Conservation (phyloP, 1,140 invertebrate genomes). For the Zaprionus tsacasi region DNA sequence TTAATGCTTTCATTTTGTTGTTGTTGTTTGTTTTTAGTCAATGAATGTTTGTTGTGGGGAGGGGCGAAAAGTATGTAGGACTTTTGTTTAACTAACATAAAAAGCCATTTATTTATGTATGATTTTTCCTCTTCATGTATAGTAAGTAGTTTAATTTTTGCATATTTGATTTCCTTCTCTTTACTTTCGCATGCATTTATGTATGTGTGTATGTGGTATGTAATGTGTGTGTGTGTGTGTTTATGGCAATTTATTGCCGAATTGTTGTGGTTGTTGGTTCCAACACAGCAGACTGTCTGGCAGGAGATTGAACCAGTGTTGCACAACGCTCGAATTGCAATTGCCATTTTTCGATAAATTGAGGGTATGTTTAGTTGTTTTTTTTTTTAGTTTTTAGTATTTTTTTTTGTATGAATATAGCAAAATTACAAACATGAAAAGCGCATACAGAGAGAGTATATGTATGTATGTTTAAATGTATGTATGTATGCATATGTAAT, state of each 20-base stretch:
- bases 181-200: constrained; percentile 47
- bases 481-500: constrained; percentile 23
- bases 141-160: constrained; percentile 40
- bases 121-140: constrained; percentile 22
- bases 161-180: constrained; percentile 41
- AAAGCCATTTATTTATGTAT: constrained; percentile 65
- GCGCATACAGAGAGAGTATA: constrained; percentile 54
- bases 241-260: constrained; percentile 56
- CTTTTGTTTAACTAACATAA: constrained; percentile 62
- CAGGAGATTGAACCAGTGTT: constrained; percentile 44
- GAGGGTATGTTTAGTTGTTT: constrained; percentile 26
- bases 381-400: constrained; percentile 24
- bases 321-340: constrained; percentile 30
- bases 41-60: constrained; percentile 37
- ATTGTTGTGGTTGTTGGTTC: constrained; percentile 28
- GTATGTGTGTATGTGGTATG: constrained; percentile 29
- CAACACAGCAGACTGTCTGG: constrained; percentile 27
- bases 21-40: constrained; percentile 27
- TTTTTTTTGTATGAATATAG: constrained; percentile 48
- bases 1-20: constrained; percentile 63
- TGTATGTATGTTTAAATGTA: constrained; percentile 34
- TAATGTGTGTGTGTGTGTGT: constrained; percentile 22
- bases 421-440: constrained; percentile 64
- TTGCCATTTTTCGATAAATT: constrained; percentile 42
- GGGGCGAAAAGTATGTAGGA: constrained; percentile 34